Evolutionary conservation across 2,797 vertebrate genomes (phyloP).

Genomic region (Sebastes glaucus): DNA sequence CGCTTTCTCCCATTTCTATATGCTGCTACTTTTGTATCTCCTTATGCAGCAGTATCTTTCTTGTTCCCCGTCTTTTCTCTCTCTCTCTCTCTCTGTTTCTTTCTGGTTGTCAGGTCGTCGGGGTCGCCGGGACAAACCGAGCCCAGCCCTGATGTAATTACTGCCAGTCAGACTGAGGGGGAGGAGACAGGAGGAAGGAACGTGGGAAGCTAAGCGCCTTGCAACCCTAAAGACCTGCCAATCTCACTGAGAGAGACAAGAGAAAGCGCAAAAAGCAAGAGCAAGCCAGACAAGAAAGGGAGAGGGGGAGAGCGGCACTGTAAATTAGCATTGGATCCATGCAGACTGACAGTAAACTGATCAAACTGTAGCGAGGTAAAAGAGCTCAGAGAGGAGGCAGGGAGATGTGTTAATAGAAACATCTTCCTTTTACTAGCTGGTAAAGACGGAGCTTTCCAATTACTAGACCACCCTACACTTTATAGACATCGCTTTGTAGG

Average conservation of each 20-base stretch:
- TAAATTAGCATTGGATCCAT: slow-evolving; percentile 52
- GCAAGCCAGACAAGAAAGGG: slow-evolving; percentile 28
- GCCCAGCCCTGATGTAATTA: slow-evolving; percentile 71
- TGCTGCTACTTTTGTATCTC: slow-evolving; percentile 32
- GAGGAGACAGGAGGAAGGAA: slow-evolving; percentile 60
- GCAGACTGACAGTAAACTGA: slow-evolving; percentile 42
- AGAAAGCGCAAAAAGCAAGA: slow-evolving; percentile 32
- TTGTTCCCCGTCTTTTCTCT: slow-evolving; percentile 11
- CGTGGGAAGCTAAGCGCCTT: slow-evolving; percentile 60
- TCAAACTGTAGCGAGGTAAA: slow-evolving; percentile 35
- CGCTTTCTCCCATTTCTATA: slow-evolving; percentile 19
- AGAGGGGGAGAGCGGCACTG: not conserved
- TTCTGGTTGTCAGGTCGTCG: slow-evolving; percentile 52
- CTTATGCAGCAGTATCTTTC: slow-evolving; percentile 22
- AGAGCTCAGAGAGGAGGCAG: slow-evolving; percentile 16
- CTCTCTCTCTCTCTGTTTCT: slow-evolving; percentile 8
- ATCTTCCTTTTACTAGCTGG: slow-evolving; percentile 51
- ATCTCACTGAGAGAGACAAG: slow-evolving; percentile 53
- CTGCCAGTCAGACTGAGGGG: slow-evolving; percentile 74
- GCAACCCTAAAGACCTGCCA: slow-evolving; percentile 71
- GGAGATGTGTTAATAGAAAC: slow-evolving; percentile 33
- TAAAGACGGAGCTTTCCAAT: slow-evolving; percentile 33
- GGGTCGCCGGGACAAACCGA: slow-evolving; percentile 58
- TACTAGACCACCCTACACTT: slow-evolving; percentile 24
- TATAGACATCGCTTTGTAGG: slow-evolving; percentile 29